Base-by-base conservation (phyloP, 2,888 invertebrate genomes). In the Ormyrus nitidulus region DNA sequence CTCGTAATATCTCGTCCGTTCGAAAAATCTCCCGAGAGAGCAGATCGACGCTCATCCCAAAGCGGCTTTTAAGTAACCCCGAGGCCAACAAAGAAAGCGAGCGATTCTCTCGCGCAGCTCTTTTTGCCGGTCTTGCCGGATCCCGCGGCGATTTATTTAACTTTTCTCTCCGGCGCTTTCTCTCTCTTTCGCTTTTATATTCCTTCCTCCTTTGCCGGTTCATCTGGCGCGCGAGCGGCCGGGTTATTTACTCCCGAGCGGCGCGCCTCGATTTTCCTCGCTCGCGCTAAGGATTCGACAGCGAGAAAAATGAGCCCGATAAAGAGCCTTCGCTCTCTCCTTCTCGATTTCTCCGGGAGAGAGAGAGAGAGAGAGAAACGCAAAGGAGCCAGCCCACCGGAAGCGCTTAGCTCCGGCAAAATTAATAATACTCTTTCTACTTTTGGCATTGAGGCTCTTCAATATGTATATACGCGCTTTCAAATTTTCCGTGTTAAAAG, bases 121-220 rank as follows among this genome's bases (percentile, higher is more conserved):
- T 61, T 58, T 48, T 75, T 72, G n/a, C 73, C 19, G 49, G 79
- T 79, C 82, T 75, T 82, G 74, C n/a, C n/a, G n/a, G n/a, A 76
- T 83, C 77, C 82, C 77, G 73, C 83, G 83, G 75, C 85, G 86
- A 87, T 88, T 89, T 88, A 88, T 89, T 88, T 85, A 87, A 86
- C 87, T 86, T 86, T 54, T 59, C 69, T 9, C 34, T 53, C 46
- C 10, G 34, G 46, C 44, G 44, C 11, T 62, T 46, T 13, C 54
- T 54, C 10, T 44, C 9, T 62, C 46, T 13, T 2, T 34, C 34
- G 34, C 34, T 34, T 34, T 34, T 34, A 34, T 34, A 4, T 44
- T 10, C 72, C 48, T 11, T 11, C 34, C 53, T 11, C 11, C 53
- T 49, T 53, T 61, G 46, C 56, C 75, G 54, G 68, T 68, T 79